Percentiles rank a stretch among this genome's conserved stretches.
phyloP scores from a whole-genome alignment of 2,888 invertebrate species.

The Brenthis daphne region DNA sequence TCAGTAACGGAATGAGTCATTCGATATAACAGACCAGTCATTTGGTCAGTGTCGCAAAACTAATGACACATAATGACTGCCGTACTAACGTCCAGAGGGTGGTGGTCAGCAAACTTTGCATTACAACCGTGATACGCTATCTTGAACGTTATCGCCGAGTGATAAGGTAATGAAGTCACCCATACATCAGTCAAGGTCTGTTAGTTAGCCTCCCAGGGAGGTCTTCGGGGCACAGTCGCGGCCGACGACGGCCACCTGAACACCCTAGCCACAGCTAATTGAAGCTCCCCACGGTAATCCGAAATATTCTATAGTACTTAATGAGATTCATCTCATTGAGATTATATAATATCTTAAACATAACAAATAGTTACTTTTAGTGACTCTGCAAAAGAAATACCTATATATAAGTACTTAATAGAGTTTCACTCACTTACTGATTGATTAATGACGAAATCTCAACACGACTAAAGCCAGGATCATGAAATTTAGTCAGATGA shows the following conservation, averaged over 20 bases:
- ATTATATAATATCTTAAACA: neutral
- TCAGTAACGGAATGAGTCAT: constrained; percentile 78
- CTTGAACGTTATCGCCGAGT: constrained; percentile 51
- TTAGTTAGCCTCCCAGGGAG: constrained; percentile 67
- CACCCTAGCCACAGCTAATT: constrained; percentile 67
- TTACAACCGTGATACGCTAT: constrained; percentile 45
- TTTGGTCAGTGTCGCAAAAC: constrained; percentile 82
- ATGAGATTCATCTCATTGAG: constrained; percentile 30
- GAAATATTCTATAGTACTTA: constrained; percentile 47
- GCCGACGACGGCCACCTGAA: constrained; percentile 66
- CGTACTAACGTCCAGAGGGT: constrained; percentile 65
- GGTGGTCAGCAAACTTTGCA: constrained; percentile 45
- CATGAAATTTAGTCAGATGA: too few relatives aligned
- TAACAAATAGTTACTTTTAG: neutral
- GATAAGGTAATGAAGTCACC: constrained; percentile 41
- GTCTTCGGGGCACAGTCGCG: constrained; percentile 65
- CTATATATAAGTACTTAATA: too few relatives aligned
- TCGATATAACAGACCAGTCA: constrained; percentile 78
- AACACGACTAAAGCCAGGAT: too few relatives aligned
- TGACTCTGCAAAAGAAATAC: neutral
- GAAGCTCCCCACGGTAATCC: constrained; percentile 55
- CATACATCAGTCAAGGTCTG: constrained; percentile 71
- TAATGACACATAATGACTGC: constrained; percentile 81
- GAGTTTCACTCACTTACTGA: too few relatives aligned
- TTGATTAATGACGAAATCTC: too few relatives aligned